A percentile compares a stretch with the other conserved stretches of the same genome.
These are phyloP conservation scores for Haliclona indistincta DNA, from an alignment of 37 sponge, comb jelly and placozoan genomes.

Conservation along the genomic window DNA sequence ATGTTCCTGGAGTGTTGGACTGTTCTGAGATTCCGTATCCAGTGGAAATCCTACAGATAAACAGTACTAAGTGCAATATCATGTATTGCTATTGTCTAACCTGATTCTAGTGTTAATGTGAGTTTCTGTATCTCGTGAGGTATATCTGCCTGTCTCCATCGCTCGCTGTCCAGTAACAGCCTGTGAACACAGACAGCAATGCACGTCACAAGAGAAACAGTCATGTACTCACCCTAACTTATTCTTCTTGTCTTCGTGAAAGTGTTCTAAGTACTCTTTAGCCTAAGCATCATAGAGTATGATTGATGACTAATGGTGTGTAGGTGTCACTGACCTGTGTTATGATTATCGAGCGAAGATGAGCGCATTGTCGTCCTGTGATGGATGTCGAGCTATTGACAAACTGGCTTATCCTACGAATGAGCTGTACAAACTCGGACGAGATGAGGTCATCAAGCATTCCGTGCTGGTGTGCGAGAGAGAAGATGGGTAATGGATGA, in stretches of 20 bases:
- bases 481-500: not conserved
- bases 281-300: constrained; percentile 35
- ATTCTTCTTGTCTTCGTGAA: constrained; percentile 63
- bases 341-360: constrained; percentile 68
- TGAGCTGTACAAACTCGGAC: constrained; percentile 73
- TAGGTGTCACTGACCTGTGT: constrained; percentile 58
- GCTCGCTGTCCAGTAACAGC: constrained; percentile 79
- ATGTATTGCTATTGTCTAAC: constrained; percentile 3
- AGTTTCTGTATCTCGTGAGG: constrained; percentile 82
- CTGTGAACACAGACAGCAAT: constrained; percentile 34
- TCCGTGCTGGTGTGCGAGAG: constrained; percentile 60
- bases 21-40: not conserved
- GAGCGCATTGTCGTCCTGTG: constrained; percentile 71
- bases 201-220: not conserved
- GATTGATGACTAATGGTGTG: not conserved
- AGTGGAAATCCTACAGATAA: not conserved
- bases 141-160: constrained; percentile 84
- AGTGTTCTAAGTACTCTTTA: constrained; percentile 85
- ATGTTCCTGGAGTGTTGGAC: not conserved
- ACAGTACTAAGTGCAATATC: not conserved
- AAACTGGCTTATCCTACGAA: constrained; percentile 71
- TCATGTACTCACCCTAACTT: constrained; percentile 67
- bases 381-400: constrained; percentile 48
- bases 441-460: constrained; percentile 66
- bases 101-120: constrained; percentile 51